Conservation (phyloP, 2,113 vertebrate genomes). For the Datnioides undecimradiatus region DNA sequence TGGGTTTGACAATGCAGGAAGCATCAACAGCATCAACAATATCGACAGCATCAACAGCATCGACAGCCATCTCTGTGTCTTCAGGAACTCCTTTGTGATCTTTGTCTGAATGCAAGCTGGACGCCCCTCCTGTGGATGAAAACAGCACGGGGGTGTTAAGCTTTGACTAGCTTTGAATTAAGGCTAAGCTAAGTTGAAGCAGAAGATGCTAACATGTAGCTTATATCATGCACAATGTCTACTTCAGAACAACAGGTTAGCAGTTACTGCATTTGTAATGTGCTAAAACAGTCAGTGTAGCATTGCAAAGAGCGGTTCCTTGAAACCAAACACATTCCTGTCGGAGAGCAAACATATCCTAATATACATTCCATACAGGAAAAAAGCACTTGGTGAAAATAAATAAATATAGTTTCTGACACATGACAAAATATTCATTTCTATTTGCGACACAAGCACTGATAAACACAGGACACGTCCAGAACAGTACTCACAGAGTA, state of each 20-base stretch:
- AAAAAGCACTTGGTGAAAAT: background rate
- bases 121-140: conserved; percentile 38
- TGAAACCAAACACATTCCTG: background rate
- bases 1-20: conserved; percentile 9
- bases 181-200: background rate
- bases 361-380: background rate
- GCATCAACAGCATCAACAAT: conserved; percentile 39
- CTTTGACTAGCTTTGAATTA: background rate
- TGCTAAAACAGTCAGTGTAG: background rate
- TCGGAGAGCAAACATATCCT: background rate
- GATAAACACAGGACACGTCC: conserved; percentile 21
- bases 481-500: conserved; percentile 72
- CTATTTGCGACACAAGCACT: conserved; percentile 8
- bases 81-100: conserved; percentile 7
- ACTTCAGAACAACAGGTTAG: background rate
- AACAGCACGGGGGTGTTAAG: conserved; percentile 5
- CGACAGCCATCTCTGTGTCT: conserved; percentile 50
- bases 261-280: too few species aligned
- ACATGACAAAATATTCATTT: background rate
- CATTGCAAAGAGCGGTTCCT: background rate
- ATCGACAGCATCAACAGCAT: conserved; percentile 41
- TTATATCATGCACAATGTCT: background rate
- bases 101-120: conserved; percentile 24
- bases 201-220: background rate
- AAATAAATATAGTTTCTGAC: background rate